Base-by-base conservation (phyloP, 2,113 vertebrate genomes). In the Crotalus viridis region DNA sequence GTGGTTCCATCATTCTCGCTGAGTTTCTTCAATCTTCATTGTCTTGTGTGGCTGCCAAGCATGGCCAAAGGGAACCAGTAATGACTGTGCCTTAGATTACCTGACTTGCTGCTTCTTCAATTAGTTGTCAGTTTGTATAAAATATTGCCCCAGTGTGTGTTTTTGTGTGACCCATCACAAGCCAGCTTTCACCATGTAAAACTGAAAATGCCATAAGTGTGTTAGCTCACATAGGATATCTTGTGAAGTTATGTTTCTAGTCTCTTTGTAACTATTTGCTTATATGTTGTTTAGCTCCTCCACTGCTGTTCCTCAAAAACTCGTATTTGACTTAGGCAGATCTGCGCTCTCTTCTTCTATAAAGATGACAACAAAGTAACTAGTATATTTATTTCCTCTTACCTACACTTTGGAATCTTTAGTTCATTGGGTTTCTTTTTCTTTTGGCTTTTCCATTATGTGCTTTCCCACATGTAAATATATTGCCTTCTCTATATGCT, bases 331-430 rank as follows among this genome's bases (percentile, higher is more conserved):
- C 93, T 89, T 93, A 93, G 90, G 90, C 87, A 93, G 87, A 87
- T 64, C 93, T 93, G 46, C 93, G 90, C 46, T 91, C 69, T 91
- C 93, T 93, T 89, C 93, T 81, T 91, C 87, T 91, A 55, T 89
- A 93, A 93, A 93, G 93, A 93, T 93, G 69, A 54, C 93, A 93
- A 93, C 93, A 91, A 91, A 93, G 93, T 93, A 93, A 91, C 87
- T 93, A 93, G 87, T 89, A 89, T 85, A 89, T 91, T 93, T 93
- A 91, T 91, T 93, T 93, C 93, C 93, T 91, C 87, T 93, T 93
- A 91, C 51, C 52, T 91, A 64, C 87, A 91, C 90, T 64, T 91
- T 89, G 88, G 88, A 91, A 57, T 89, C 85, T 74, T 88, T 48
- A 91, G 69, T 89, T 64, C 88, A 91, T 93, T 91, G 54, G 93